Base-by-base conservation (phyloP, 2,113 vertebrate genomes). In the Dermatemys mawii region DNA sequence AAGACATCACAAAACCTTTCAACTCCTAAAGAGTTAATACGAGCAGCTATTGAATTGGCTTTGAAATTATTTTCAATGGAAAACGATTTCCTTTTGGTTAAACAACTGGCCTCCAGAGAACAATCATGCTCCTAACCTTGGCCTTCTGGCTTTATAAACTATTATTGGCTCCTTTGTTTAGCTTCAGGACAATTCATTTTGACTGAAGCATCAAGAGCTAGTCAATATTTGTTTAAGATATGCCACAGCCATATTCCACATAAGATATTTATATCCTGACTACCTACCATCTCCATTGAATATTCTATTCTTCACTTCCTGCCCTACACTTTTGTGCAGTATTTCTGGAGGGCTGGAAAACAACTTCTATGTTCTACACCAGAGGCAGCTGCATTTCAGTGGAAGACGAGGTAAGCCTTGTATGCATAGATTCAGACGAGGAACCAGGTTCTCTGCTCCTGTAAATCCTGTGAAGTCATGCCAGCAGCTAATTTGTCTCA, bases 11-110 rank as follows among this genome's bases (percentile, higher is more conserved):
- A 81, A 89, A 89, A 79, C 16, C 3, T 86, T 73, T 14, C 44
- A 91, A 27, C n/a, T 32, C 16, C 60, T 83, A 6, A 92, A 90
- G 83, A 78, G 90, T 92, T 93, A 91, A 87, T 80, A 41, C 53
- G 57, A 67, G 27, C 5, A 9, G 27, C 81, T 88, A 26, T 67
- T 90, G 89, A 88, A 29, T 7, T 32, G 91, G 84, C 75, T 93
- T 95, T 67, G 50, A 57, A 35, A 54, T 81, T 0, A 57, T 91
- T 97, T 93, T 0, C 0, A 41, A 63, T 83, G 57, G 73, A 90
- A 91, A 91, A 0, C 0, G 5, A 22, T 90, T 96, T 96, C 49
- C 50, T 88, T 19, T 78, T 53, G 38, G 46, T 95, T 84, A 88
- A 38, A 70, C n/a, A 21, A 91, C 32, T 84, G 76, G 38, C 26